Evolutionary conservation across 1,140 invertebrate genomes (phyloP).

Genomic region (Amphibalanus amphitrite): DNA sequence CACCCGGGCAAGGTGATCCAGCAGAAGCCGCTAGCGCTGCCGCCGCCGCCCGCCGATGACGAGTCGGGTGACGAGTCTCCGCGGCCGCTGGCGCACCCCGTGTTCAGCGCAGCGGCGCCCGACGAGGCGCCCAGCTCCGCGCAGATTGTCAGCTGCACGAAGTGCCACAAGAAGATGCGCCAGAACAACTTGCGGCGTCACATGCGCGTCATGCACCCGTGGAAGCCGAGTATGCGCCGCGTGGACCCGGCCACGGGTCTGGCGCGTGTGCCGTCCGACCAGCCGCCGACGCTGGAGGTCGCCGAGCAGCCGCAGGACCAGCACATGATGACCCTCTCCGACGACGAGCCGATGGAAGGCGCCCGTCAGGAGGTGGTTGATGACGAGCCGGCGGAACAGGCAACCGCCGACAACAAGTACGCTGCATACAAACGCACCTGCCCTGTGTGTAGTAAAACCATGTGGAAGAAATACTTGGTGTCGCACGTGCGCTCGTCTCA

Average conservation of each 20-base stretch:
- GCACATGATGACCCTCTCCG: neutral
- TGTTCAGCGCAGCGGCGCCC: neutral
- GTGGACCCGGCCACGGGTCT: neutral
- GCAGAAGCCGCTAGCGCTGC: neutral
- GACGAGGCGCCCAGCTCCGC: neutral
- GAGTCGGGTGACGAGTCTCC: neutral
- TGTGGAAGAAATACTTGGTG: neutral
- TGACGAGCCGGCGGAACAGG: neutral
- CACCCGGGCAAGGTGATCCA: conserved; percentile 6
- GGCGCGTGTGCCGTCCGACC: too few relatives aligned
- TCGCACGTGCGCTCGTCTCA: neutral
- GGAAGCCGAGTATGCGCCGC: neutral
- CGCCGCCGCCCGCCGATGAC: neutral
- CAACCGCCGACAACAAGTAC: neutral
- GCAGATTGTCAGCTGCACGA: neutral
- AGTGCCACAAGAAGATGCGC: conserved; percentile 3
- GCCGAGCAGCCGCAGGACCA: neutral
- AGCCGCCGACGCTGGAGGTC: too few relatives aligned
- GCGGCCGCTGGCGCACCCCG: neutral
- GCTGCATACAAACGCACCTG: neutral
- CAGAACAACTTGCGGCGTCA: conserved; percentile 3
- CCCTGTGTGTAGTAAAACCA: neutral
- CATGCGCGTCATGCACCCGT: conserved; percentile 3
- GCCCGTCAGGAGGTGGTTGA: neutral
- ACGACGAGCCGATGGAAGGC: neutral